Evolutionary conservation across 2,113 vertebrate genomes (phyloP).

Genomic region (Stigmatopora argus): DNA sequence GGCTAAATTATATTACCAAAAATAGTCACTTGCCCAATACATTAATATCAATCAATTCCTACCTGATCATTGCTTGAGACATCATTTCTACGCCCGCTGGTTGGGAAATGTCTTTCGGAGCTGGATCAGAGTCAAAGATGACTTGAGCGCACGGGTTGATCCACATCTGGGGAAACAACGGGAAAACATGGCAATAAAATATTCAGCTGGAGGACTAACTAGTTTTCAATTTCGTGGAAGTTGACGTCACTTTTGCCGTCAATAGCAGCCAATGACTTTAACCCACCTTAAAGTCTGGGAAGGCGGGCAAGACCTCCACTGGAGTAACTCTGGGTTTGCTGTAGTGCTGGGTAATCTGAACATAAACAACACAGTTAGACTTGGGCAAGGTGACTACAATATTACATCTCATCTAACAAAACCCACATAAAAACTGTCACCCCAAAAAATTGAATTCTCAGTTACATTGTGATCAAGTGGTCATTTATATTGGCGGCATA

Average conservation of each 20-base stretch:
- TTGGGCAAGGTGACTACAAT: no score
- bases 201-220: background rate
- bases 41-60: background rate
- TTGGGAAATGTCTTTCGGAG: conserved; percentile 82
- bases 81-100: conserved; percentile 85
- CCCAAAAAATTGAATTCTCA: no score
- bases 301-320: conserved; percentile 84
- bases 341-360: conserved; percentile 84
- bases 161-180: conserved; percentile 78
- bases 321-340: conserved; percentile 90
- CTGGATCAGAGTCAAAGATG: conserved; percentile 92
- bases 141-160: conserved; percentile 95
- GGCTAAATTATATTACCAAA: no score
- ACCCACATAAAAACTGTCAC: no score
- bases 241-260: background rate
- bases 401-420: background rate
- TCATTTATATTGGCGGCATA: no score
- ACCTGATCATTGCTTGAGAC: conserved; percentile 76
- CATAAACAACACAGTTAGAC: background rate
- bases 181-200: background rate
- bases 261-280: background rate
- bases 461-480: no score
- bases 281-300: conserved; percentile 90
- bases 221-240: background rate
- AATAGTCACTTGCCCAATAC: no score